phyloP scores from a whole-genome alignment of 2,113 vertebrate genomes.

The Paralichthys olivaceus region DNA sequence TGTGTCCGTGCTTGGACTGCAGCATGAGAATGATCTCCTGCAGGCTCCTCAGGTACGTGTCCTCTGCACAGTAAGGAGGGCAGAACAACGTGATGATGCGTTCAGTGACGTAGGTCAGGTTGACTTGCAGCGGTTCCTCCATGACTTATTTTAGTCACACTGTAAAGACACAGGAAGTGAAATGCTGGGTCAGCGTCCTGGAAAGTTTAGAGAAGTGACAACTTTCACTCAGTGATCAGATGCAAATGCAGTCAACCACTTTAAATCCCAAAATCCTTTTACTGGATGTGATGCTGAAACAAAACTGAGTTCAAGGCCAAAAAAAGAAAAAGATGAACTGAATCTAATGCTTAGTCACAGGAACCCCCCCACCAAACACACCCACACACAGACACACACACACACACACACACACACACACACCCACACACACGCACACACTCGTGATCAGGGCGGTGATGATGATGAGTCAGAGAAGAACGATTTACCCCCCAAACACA shows the following conservation, averaged over 20 bases:
- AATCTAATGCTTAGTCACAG: not conserved
- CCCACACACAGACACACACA: too few relatives aligned
- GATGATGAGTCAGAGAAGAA: not conserved
- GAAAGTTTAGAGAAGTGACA: conserved; percentile 43
- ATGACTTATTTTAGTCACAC: conserved; percentile 76
- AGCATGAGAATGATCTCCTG: conserved; percentile 90
- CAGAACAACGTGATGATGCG: conserved; percentile 91
- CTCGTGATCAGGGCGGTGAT: too few relatives aligned
- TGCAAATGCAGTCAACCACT: conserved; percentile 26
- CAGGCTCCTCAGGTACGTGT: conserved; percentile 85
- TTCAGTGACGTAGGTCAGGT: conserved; percentile 94
- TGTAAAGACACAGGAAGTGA: conserved; percentile 16
- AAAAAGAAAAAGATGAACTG: not conserved
- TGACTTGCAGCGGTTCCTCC: conserved; percentile 86
- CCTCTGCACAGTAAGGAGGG: conserved; percentile 83
- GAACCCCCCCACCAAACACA: not conserved
- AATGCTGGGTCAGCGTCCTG: not conserved
- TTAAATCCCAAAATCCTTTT: not conserved
- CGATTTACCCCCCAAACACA: not conserved
- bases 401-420: too few relatives aligned
- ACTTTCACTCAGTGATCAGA: not conserved
- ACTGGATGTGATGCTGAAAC: not conserved
- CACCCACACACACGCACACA: too few relatives aligned
- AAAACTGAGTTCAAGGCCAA: too few relatives aligned
- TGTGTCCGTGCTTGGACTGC: conserved; percentile 91